phyloP scores from a whole-genome alignment of 2,888 invertebrate genomes.

The Athalia rosae region DNA sequence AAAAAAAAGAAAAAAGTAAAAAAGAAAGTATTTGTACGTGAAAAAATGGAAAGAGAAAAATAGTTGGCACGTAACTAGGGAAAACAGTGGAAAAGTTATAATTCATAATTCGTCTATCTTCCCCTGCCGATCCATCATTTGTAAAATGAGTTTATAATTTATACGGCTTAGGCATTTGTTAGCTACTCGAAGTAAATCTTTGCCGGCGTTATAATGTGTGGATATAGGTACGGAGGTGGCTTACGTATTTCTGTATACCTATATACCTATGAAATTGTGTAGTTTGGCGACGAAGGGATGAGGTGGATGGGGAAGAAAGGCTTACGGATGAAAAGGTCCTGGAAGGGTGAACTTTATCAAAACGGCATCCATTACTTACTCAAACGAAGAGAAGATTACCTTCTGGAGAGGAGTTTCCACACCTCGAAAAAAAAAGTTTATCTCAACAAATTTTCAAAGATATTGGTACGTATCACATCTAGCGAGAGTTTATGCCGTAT shows the following conservation, averaged over 20 bases:
- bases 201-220: too few relatives aligned
- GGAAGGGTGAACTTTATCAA: slow-evolving; percentile 61
- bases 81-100: too few relatives aligned
- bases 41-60: too few relatives aligned
- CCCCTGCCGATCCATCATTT: too few relatives aligned
- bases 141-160: too few relatives aligned
- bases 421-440: not conserved
- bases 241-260: too few relatives aligned
- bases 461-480: not conserved
- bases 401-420: slow-evolving; percentile 48
- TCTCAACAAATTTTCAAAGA: not conserved
- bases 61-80: too few relatives aligned
- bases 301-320: slow-evolving; percentile 30
- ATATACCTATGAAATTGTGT: too few relatives aligned
- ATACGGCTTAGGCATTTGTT: too few relatives aligned
- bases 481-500: not conserved
- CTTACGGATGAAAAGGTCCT: slow-evolving; percentile 4
- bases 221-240: too few relatives aligned
- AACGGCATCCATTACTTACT: slow-evolving; percentile 66
- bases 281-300: not conserved
- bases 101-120: too few relatives aligned
- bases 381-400: slow-evolving; percentile 59
- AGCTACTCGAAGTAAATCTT: too few relatives aligned
- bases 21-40: not conserved
- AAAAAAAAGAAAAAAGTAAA: not conserved